A percentile compares a stretch with the other conserved stretches of the same genome.
Evolutionary conservation across 2,113 vertebrate genomes (phyloP).

Genomic region (Dolichotis patagonum): DNA sequence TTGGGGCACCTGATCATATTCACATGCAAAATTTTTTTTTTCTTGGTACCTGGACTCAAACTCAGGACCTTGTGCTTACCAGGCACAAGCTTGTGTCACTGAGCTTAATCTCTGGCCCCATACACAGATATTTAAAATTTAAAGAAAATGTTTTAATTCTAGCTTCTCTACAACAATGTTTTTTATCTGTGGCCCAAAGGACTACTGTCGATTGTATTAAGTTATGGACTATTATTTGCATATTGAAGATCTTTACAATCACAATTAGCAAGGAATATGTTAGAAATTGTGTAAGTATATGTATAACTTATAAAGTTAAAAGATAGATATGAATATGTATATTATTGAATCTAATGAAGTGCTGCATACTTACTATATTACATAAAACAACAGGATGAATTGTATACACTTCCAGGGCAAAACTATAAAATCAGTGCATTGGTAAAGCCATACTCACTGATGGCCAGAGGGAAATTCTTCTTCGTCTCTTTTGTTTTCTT

Average conservation of each 20-base stretch:
- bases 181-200: background rate
- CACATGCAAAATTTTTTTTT: background rate
- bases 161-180: background rate
- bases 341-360: background rate
- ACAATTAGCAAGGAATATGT: background rate
- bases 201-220: background rate
- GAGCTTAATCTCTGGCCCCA: too few species aligned
- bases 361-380: background rate
- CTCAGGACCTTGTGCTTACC: too few species aligned
- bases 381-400: background rate
- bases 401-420: too few species aligned
- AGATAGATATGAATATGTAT: background rate
- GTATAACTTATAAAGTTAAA: background rate
- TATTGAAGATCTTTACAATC: background rate
- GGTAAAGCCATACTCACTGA: accelerated
- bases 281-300: background rate
- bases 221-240: background rate
- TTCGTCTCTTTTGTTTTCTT: background rate
- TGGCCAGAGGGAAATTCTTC: too few species aligned
- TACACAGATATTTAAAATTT: background rate
- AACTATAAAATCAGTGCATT: background rate
- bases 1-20: background rate
- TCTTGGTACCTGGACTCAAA: too few species aligned
- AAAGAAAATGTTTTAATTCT: background rate
- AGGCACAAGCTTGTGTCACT: too few species aligned